These are phyloP conservation scores for Drosophila pseudotalamancana DNA, from an alignment of 2,888 invertebrate species.

Conservation along the genomic window DNA sequence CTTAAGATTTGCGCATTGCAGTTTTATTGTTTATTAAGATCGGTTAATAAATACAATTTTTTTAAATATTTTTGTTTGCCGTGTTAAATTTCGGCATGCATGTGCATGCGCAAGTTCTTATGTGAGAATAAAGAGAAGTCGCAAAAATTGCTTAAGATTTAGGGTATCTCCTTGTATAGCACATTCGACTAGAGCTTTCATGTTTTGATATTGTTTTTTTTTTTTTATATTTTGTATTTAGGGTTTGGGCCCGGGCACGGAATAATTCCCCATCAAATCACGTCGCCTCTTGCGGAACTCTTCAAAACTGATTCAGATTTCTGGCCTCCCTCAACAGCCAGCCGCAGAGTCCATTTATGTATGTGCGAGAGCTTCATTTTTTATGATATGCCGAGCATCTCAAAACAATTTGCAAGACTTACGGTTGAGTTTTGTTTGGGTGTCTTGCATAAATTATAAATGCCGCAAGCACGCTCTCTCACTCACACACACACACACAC, in stretches of 20 bases:
- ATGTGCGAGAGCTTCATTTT: conserved; percentile 35
- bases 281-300: conserved; percentile 71
- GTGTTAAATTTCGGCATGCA: no score
- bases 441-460: conserved; percentile 76
- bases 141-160: no score
- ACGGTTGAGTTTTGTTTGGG: conserved; percentile 62
- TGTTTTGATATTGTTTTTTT: no score
- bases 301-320: conserved; percentile 73
- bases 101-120: no score
- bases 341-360: conserved; percentile 37
- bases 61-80: no score
- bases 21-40: no score
- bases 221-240: no score
- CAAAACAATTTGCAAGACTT: conserved; percentile 76
- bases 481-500: background rate
- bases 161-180: no score
- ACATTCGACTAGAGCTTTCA: no score
- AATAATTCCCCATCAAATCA: conserved; percentile 75
- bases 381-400: conserved; percentile 67
- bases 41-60: no score
- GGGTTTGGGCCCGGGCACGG: conserved; percentile 41
- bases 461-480: conserved; percentile 57
- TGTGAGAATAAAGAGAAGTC: no score
- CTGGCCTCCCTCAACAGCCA: conserved; percentile 31
- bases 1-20: no score